phyloP scores from a whole-genome alignment of 1,140 invertebrate species.

The Aethina tumida region DNA sequence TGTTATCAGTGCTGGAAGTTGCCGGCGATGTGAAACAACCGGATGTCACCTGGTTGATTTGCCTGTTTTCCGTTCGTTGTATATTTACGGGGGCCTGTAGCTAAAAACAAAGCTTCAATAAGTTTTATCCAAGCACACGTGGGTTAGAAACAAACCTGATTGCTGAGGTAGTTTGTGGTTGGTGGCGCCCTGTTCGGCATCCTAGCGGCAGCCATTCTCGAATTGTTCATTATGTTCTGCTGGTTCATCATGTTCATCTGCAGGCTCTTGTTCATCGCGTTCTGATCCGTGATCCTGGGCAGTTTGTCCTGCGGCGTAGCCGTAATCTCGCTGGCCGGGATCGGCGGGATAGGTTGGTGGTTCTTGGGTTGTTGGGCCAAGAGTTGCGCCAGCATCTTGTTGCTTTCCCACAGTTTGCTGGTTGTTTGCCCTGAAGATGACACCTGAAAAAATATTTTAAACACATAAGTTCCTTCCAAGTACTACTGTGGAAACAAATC shows the following conservation, averaged over 20 bases:
- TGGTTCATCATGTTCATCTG: slow-evolving; percentile 36
- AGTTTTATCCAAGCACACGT: not conserved
- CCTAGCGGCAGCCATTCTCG: slow-evolving; percentile 22
- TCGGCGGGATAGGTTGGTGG: slow-evolving; percentile 54
- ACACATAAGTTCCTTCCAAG: not conserved
- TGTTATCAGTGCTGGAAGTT: slow-evolving; percentile 23
- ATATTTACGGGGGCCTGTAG: too few species aligned
- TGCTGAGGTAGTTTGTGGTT: slow-evolving; percentile 15
- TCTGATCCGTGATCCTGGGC: slow-evolving; percentile 36
- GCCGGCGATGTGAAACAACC: slow-evolving; percentile 17
- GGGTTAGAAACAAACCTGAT: slow-evolving; percentile 1
- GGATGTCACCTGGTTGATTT: slow-evolving; percentile 20
- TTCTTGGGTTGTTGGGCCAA: slow-evolving; percentile 69
- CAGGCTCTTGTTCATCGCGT: slow-evolving; percentile 23
- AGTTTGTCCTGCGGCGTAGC: slow-evolving; percentile 55
- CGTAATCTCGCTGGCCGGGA: slow-evolving; percentile 53
- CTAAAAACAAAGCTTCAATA: not conserved
- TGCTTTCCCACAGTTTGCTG: slow-evolving; percentile 68
- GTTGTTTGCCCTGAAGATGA: slow-evolving; percentile 35
- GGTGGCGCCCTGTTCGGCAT: too few species aligned
- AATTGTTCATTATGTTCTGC: slow-evolving; percentile 13
- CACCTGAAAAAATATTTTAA: slow-evolving; percentile 29
- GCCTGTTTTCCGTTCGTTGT: slow-evolving; percentile 18
- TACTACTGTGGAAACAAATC: not conserved
- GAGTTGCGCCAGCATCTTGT: slow-evolving; percentile 77